Conservation (phyloP, 2,888 invertebrate genomes). For the Leucophora obtusa region DNA sequence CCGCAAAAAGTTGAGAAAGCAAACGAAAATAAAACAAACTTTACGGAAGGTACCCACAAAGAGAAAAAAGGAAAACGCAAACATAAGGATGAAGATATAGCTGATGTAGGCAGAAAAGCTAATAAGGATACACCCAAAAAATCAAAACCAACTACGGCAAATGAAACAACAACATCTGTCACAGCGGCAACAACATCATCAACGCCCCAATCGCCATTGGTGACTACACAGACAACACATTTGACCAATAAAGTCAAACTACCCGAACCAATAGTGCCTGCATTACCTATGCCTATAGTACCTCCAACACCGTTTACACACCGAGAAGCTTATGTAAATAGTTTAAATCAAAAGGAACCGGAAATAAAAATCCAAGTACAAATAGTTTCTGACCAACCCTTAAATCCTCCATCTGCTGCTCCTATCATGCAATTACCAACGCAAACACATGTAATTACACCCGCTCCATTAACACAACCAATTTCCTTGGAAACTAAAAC, state of each 20-base stretch:
- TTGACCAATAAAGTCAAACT: conserved; percentile 66
- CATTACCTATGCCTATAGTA: conserved; percentile 72
- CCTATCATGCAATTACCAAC: no score
- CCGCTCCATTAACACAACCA: not conserved
- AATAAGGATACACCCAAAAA: conserved; percentile 50
- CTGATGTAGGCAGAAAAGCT: conserved; percentile 25
- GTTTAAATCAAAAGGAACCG: conserved; percentile 77
- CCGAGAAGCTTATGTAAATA: conserved; percentile 75
- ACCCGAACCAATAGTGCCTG: conserved; percentile 67
- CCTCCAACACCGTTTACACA: conserved; percentile 72
- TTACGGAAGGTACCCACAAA: conserved; percentile 58
- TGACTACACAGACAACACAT: conserved; percentile 39
- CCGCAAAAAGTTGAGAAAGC: conserved; percentile 47
- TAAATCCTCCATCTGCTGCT: no score
- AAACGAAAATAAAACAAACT: conserved; percentile 50
- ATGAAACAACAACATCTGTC: conserved; percentile 33
- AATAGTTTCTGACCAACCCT: conserved; percentile 74
- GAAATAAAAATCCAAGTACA: conserved; percentile 78
- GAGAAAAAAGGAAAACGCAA: conserved; percentile 63
- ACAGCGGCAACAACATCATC: conserved; percentile 4
- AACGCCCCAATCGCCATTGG: not conserved
- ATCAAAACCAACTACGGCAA: conserved; percentile 49
- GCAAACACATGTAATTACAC: not conserved
- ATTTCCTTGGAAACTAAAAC: not conserved
- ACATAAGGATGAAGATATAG: conserved; percentile 56